These are phyloP conservation scores for Margaritifera margaritifera DNA, from an alignment of 2,888 invertebrate genomes.

Conservation along the genomic window DNA sequence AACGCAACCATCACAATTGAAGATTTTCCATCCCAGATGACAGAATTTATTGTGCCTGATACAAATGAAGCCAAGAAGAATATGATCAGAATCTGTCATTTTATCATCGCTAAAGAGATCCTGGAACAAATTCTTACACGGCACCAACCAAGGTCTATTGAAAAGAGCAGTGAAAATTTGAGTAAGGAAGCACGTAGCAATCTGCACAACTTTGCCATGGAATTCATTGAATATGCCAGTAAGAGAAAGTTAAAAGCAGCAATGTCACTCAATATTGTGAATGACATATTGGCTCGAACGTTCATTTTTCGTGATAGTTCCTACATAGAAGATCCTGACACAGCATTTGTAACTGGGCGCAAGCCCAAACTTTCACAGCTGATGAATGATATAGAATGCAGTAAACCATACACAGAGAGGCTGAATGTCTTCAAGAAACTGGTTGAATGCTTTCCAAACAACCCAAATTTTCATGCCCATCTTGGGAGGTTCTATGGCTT, in stretches of 20 bases:
- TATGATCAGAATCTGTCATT: conserved; percentile 36
- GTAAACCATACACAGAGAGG: conserved; percentile 11
- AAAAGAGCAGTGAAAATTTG: background rate
- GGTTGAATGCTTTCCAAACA: conserved; percentile 25
- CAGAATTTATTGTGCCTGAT: conserved; percentile 29
- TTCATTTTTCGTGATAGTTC: conserved; percentile 9
- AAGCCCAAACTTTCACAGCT: conserved; percentile 13
- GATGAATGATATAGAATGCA: conserved; percentile 12
- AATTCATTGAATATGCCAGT: conserved; percentile 15
- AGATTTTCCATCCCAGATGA: conserved; percentile 31
- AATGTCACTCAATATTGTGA: background rate
- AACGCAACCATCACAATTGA: conserved; percentile 22
- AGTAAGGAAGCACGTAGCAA: conserved; percentile 6
- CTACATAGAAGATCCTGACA: background rate
- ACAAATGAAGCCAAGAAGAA: conserved; percentile 22
- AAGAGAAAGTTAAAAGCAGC: conserved; percentile 6
- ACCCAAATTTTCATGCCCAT: conserved; percentile 35
- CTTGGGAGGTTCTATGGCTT: conserved; percentile 34
- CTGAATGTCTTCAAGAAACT: conserved; percentile 18
- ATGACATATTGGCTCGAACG: conserved; percentile 9
- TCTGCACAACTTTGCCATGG: conserved; percentile 7
- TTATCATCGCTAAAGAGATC: conserved; percentile 40
- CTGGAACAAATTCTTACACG: conserved; percentile 33
- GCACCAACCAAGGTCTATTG: background rate
- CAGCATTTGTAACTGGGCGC: conserved; percentile 5